phyloP scores from a whole-genome alignment of 1,140 invertebrate species.

The Radopholus similis region DNA sequence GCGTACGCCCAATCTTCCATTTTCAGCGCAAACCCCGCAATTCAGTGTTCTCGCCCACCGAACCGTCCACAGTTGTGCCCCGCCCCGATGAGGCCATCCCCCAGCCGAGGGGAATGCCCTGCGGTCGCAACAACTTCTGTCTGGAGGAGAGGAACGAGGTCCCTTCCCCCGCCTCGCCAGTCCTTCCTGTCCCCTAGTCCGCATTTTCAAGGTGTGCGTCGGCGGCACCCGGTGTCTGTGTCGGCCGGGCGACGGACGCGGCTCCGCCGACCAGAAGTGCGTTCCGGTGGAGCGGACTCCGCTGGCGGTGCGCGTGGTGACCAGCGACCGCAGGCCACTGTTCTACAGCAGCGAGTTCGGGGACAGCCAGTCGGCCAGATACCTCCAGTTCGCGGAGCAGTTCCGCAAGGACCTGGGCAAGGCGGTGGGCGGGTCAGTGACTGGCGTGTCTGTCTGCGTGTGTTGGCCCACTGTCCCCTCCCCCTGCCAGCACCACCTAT shows the following conservation, averaged over 20 bases:
- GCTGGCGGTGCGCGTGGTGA: slow-evolving; percentile 47
- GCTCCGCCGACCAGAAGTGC: slow-evolving; percentile 37
- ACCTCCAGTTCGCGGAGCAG: slow-evolving; percentile 54
- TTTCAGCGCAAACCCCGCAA: background rate
- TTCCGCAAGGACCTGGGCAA: slow-evolving; percentile 50
- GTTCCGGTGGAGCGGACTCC: slow-evolving; percentile 46
- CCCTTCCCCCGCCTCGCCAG: background rate
- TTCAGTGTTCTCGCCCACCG: no score
- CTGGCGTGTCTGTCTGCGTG: background rate
- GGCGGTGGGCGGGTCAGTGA: slow-evolving; percentile 38
- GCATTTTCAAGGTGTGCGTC: slow-evolving; percentile 42
- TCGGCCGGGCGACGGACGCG: slow-evolving; percentile 46
- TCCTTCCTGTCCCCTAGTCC: background rate
- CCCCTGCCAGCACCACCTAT: slow-evolving; percentile 42
- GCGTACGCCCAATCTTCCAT: no score
- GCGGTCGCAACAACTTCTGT: slow-evolving; percentile 45
- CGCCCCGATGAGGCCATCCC: no score
- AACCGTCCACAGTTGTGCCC: no score
- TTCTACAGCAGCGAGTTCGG: slow-evolving; percentile 58
- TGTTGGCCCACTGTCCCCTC: background rate
- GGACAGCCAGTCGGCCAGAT: slow-evolving; percentile 38
- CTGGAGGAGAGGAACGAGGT: slow-evolving; percentile 36
- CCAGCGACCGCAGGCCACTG: slow-evolving; percentile 46
- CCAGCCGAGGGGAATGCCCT: slow-evolving; percentile 48
- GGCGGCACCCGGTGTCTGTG: slow-evolving; percentile 48